These are phyloP conservation scores for Ceratotherium simum DNA, from an alignment of 2,113 vertebrate species.

Conservation along the genomic window DNA sequence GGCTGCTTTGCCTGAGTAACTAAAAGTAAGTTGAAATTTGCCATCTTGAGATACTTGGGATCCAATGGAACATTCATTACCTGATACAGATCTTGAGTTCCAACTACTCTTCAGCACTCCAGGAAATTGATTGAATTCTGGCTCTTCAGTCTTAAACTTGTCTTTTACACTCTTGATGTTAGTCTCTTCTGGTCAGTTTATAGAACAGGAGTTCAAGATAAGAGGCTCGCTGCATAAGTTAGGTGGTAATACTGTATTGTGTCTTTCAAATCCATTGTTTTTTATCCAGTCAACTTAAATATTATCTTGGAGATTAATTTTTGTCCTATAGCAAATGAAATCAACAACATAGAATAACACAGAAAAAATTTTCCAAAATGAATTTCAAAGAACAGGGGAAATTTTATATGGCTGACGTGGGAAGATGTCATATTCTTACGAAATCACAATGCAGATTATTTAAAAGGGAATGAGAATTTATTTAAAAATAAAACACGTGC, in stretches of 20 bases:
- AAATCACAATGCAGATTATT: neutral
- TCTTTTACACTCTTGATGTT: slow-evolving; percentile 24
- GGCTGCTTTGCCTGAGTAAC: neutral
- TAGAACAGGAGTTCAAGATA: neutral
- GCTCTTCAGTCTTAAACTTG: slow-evolving; percentile 42
- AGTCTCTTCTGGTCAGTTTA: slow-evolving; percentile 43
- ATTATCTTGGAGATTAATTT: slow-evolving; percentile 18
- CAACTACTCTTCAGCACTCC: neutral
- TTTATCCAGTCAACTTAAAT: neutral
- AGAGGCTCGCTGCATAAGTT: neutral
- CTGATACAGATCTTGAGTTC: slow-evolving; percentile 50
- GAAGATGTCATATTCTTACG: neutral
- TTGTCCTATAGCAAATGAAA: neutral
- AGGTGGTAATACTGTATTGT: neutral
- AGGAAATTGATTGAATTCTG: slow-evolving; percentile 34
- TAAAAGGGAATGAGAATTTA: neutral
- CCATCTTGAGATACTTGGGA: neutral
- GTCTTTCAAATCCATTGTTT: neutral
- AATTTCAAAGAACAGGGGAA: neutral
- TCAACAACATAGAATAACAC: neutral
- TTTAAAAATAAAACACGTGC: neutral
- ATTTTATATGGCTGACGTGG: neutral
- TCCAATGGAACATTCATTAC: slow-evolving; percentile 12
- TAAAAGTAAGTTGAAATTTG: slow-evolving; percentile 31
- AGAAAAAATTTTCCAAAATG: neutral